These are phyloP conservation scores for Athalia circularis DNA, from an alignment of 2,888 invertebrate species.

Conservation along the genomic window DNA sequence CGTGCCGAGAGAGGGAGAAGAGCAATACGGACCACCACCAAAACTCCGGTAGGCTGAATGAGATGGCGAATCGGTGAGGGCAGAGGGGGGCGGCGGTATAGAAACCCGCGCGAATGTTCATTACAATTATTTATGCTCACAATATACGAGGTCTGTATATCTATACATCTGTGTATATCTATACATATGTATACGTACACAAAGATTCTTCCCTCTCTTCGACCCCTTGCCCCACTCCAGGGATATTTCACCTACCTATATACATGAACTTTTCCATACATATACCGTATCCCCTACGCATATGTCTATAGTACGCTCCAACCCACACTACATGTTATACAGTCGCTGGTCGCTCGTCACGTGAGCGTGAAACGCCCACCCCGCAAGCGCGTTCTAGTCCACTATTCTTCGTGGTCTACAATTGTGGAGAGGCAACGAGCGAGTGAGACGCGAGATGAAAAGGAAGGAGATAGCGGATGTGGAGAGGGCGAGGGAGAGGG, in stretches of 20 bases:
- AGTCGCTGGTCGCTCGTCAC: conserved; percentile 38
- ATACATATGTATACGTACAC: too few relatives aligned
- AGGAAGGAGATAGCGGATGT: conserved; percentile 15
- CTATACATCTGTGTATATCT: background rate
- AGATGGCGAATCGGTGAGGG: conserved; percentile 31
- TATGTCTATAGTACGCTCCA: conserved; percentile 35
- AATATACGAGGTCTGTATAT: conserved; percentile 15
- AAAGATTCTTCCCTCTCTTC: conserved; percentile 9
- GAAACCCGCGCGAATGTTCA: conserved; percentile 34
- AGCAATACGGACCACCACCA: background rate
- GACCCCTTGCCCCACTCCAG: conserved; percentile 20
- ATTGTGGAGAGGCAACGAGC: conserved; percentile 30
- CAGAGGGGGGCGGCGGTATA: background rate
- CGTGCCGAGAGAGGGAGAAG: conserved; percentile 30
- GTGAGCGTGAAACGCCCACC: conserved; percentile 59
- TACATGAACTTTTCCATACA: conserved; percentile 5
- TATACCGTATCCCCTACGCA: background rate
- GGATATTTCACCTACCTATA: background rate
- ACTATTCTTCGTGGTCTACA: conserved; percentile 45
- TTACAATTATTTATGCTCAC: conserved; percentile 40
- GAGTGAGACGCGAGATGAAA: conserved; percentile 20
- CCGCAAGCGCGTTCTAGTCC: conserved; percentile 53
- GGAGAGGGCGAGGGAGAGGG: conserved; percentile 45
- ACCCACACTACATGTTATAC: conserved; percentile 40
- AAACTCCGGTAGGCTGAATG: conserved; percentile 8